Percentiles rank a stretch among this genome's conserved stretches.
Conservation (phyloP, 2,113 vertebrate genomes). For the Enhydra lutris region DNA sequence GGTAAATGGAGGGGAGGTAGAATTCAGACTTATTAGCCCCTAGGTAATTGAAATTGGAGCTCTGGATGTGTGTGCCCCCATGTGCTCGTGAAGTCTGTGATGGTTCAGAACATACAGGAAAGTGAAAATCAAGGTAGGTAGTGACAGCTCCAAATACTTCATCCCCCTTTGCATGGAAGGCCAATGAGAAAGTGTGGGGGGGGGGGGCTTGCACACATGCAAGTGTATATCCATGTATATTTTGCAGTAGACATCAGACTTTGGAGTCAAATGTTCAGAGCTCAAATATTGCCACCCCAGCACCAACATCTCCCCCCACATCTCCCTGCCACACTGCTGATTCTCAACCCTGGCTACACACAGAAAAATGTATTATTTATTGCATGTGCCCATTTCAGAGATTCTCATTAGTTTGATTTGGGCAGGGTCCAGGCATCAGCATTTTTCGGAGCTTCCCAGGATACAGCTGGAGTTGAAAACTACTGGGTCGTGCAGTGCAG, state of each 20-base stretch:
- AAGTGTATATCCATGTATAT: neutral
- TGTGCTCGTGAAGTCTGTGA: neutral
- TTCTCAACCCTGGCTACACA: neutral
- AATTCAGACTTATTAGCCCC: neutral
- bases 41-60: neutral
- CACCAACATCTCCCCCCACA: neutral
- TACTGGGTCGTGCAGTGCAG: neutral
- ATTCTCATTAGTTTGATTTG: neutral
- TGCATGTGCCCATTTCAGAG: neutral
- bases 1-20: neutral
- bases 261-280: neutral
- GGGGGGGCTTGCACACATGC: neutral
- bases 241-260: neutral
- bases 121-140: neutral
- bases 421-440: neutral
- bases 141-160: neutral
- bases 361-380: neutral
- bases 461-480: neutral
- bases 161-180: neutral
- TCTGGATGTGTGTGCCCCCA: neutral
- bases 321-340: neutral
- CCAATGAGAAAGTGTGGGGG: neutral
- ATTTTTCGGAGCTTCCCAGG: neutral
- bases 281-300: neutral
- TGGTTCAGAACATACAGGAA: neutral